Conservation (phyloP, 2,113 vertebrate genomes). For the Mola mola region DNA sequence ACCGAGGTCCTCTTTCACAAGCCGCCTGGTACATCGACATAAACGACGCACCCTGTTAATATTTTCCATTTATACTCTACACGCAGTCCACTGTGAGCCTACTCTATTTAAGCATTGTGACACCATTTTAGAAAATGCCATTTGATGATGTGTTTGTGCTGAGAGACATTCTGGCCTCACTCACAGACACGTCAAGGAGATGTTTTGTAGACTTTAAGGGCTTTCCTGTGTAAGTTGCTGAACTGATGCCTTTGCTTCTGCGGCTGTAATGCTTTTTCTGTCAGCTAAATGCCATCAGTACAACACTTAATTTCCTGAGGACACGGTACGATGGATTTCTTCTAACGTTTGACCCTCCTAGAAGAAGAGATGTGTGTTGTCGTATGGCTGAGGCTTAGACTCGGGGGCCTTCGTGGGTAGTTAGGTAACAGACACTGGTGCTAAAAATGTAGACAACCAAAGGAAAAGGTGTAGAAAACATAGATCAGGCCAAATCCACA, state of each 20-base stretch:
- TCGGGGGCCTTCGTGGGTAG: background rate
- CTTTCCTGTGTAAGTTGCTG: conserved; percentile 25
- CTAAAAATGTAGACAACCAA: no score
- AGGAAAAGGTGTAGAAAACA: no score
- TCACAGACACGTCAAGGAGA: background rate
- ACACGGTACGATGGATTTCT: background rate
- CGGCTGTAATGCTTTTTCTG: conserved; percentile 35
- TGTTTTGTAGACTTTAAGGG: conserved; percentile 3
- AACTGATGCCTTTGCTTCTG: conserved; percentile 25
- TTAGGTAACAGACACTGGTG: no score
- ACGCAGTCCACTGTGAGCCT: background rate
- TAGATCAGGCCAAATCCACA: no score
- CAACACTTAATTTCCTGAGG: conserved; percentile 16
- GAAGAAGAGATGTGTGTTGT: conserved; percentile 5
- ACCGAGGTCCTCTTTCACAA: conserved; percentile 43
- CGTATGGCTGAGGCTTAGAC: conserved; percentile 4
- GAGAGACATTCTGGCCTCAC: background rate
- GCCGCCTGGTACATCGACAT: conserved; percentile 34
- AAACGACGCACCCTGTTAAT: conserved; percentile 17
- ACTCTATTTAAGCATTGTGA: no score
- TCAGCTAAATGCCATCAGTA: conserved; percentile 13
- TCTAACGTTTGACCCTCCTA: background rate
- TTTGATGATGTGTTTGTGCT: conserved; percentile 10
- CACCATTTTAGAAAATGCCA: background rate
- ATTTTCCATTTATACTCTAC: conserved; percentile 19